phyloP scores from a whole-genome alignment of 2,888 invertebrate species.

The Erannis defoliaria region DNA sequence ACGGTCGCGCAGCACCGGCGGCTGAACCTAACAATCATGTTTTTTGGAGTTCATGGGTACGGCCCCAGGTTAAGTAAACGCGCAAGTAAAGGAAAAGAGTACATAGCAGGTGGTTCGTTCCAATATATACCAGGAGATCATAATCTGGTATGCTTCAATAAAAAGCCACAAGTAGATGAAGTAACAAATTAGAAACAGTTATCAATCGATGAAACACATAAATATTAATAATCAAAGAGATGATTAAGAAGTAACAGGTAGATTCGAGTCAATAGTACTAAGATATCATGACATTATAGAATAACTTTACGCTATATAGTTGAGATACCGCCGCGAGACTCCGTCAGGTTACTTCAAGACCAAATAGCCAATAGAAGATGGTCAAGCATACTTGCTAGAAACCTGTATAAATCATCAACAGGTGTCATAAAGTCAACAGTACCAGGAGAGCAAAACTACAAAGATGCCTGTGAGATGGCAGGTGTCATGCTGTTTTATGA shows the following conservation, averaged over 20 bases:
- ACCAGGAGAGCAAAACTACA: slow-evolving; percentile 14
- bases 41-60: no score
- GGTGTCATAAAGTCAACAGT: slow-evolving; percentile 13
- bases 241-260: slow-evolving; percentile 1
- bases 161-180: neutral
- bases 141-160: neutral
- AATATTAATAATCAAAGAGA: neutral
- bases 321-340: no score
- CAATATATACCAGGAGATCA: slow-evolving; percentile 20
- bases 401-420: slow-evolving; percentile 10
- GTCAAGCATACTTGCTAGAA: neutral
- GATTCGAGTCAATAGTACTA: slow-evolving; percentile 6
- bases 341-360: neutral
- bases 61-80: neutral
- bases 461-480: neutral
- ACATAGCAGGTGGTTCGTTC: neutral
- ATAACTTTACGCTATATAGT: no score
- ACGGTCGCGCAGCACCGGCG: no score
- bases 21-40: no score
- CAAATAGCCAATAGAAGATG: neutral
- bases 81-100: neutral
- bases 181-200: slow-evolving; percentile 1
- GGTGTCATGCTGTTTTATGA: no score
- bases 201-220: neutral
- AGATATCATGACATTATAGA: neutral